Evolutionary conservation across 2,888 invertebrate species (phyloP).

Genomic region (Rhagonycha fulva): DNA sequence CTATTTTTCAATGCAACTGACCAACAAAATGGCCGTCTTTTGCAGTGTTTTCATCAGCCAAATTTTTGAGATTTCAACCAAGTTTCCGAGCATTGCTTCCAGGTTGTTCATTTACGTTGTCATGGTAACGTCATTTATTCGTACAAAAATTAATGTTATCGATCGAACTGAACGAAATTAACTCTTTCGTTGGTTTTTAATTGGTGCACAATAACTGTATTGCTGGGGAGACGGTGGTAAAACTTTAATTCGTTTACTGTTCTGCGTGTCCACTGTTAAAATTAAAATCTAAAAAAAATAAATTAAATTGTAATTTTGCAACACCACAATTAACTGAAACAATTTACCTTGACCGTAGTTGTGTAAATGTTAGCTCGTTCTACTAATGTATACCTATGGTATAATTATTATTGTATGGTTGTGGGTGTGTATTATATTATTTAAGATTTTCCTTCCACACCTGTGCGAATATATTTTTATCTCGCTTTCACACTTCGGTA

Average conservation of each 20-base stretch:
- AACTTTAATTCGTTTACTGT: not conserved
- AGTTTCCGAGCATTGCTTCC: too few relatives aligned
- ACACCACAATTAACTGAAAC: not conserved
- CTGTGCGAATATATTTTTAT: constrained; percentile 3
- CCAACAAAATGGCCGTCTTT: too few relatives aligned
- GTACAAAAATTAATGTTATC: too few relatives aligned
- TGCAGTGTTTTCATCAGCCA: too few relatives aligned
- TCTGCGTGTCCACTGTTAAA: not conserved
- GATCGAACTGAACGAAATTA: too few relatives aligned
- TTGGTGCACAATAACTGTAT: not conserved
- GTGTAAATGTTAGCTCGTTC: constrained; percentile 2
- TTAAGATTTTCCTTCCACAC: constrained; percentile 11
- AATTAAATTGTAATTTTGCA: not conserved
- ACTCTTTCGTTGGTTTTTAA: too few relatives aligned
- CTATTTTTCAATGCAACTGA: too few relatives aligned
- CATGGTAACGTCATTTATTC: too few relatives aligned
- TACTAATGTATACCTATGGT: constrained; percentile 3
- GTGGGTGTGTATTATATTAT: constrained; percentile 9
- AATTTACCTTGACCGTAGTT: constrained; percentile 15
- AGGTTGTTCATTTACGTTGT: too few relatives aligned
- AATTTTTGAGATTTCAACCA: too few relatives aligned
- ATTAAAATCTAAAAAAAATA: not conserved
- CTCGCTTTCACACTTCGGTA: not conserved
- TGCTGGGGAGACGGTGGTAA: not conserved
- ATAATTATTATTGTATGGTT: constrained; percentile 10